Evolutionary conservation across 2,113 vertebrate species (phyloP).

Genomic region (Datnioides undecimradiatus): DNA sequence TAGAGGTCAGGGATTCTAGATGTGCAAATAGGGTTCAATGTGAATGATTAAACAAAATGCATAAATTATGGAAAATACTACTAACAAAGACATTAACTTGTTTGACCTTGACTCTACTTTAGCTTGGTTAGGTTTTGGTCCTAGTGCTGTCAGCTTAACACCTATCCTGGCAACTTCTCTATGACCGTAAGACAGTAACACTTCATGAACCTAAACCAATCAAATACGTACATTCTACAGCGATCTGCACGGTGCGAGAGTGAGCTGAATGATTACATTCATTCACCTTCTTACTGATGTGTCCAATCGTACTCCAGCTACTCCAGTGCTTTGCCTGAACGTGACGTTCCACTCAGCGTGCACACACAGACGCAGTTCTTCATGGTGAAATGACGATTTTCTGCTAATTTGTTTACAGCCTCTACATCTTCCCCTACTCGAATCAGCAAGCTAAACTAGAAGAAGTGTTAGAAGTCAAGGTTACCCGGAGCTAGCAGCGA

Average conservation of each 20-base stretch:
- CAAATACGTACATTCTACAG: no score
- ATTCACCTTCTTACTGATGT: slow-evolving; percentile 15
- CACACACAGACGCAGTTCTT: slow-evolving; percentile 15
- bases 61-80: no score
- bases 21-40: no score
- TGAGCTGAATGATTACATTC: slow-evolving; percentile 21
- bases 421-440: slow-evolving; percentile 29
- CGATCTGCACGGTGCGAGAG: not conserved
- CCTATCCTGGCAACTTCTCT: no score
- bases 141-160: no score
- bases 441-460: slow-evolving; percentile 41
- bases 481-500: slow-evolving; percentile 21
- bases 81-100: no score
- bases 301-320: not conserved
- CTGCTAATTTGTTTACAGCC: slow-evolving; percentile 48
- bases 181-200: no score
- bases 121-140: no score
- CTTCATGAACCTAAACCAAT: no score
- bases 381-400: slow-evolving; percentile 28
- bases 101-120: no score
- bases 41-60: no score
- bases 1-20: no score
- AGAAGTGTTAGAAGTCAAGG: slow-evolving; percentile 49
- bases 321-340: not conserved
- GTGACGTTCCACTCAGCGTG: not conserved